These are phyloP conservation scores for Bathynomus jamesi DNA, from an alignment of 1,140 invertebrate genomes.

Conservation along the genomic window DNA sequence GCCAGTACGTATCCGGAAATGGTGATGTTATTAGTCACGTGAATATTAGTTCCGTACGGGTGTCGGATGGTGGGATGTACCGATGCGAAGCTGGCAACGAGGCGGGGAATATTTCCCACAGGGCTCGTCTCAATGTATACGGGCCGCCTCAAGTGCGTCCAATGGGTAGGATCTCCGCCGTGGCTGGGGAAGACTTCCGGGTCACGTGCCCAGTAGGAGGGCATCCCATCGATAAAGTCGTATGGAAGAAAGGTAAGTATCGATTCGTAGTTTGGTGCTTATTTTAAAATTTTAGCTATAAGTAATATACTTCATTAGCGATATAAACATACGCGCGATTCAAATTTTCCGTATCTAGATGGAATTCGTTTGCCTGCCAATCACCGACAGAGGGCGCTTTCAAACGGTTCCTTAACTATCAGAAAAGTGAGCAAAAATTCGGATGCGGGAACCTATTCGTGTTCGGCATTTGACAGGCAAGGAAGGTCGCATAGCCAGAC, in stretches of 20 bases:
- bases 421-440: conserved; percentile 54
- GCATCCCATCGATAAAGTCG: conserved; percentile 45
- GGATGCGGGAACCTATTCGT: conserved; percentile 61
- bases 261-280: neutral
- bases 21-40: conserved; percentile 80
- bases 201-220: conserved; percentile 47
- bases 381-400: conserved; percentile 85
- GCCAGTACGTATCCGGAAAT: conserved; percentile 67
- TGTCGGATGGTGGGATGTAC: too few species aligned
- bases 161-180: too few species aligned
- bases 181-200: conserved; percentile 43
- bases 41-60: too few species aligned
- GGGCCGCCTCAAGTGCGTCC: conserved; percentile 39
- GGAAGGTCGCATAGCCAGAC: conserved; percentile 58
- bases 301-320: neutral
- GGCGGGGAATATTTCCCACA: conserved; percentile 64
- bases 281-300: neutral
- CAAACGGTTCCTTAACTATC: conserved; percentile 61
- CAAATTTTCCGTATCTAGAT: conserved; percentile 45
- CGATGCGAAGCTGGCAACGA: too few species aligned
- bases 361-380: conserved; percentile 75
- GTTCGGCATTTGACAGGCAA: conserved; percentile 60
- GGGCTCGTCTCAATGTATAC: conserved; percentile 37
- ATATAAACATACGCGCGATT: neutral
- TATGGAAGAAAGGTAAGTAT: conserved; percentile 48